phyloP scores from a whole-genome alignment of 2,113 vertebrate species.

The Scortum barcoo region DNA sequence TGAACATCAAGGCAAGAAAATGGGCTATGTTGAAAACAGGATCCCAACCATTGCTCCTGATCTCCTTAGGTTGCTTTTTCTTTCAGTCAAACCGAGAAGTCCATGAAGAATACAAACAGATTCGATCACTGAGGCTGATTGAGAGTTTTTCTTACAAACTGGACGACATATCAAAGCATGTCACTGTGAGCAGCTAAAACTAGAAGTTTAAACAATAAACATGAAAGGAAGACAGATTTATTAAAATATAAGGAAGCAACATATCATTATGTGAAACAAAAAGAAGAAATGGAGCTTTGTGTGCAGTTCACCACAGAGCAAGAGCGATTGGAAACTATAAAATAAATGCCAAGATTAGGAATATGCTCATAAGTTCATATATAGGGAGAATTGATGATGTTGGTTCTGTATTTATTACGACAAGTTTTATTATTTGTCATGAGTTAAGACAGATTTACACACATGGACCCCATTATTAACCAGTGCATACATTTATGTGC shows the following conservation, averaged over 20 bases:
- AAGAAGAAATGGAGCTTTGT: neutral
- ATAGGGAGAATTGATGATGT: neutral
- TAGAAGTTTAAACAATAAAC: neutral
- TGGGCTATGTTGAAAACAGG: neutral
- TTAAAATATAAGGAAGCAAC: neutral
- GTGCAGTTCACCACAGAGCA: neutral
- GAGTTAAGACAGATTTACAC: too few relatives aligned
- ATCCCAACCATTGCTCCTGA: neutral
- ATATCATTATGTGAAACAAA: neutral
- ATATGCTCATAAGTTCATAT: neutral
- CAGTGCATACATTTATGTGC: neutral
- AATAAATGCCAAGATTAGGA: neutral
- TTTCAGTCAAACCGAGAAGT: neutral
- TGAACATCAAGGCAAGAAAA: neutral
- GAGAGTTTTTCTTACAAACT: neutral
- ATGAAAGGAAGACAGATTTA: neutral
- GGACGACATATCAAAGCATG: neutral
- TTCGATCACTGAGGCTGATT: neutral
- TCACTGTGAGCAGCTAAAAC: neutral
- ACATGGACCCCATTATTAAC: neutral
- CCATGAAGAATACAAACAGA: neutral
- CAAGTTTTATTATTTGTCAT: neutral
- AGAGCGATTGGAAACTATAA: neutral
- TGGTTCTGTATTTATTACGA: neutral
- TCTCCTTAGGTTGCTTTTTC: neutral